Conservation (phyloP, 2,888 invertebrate genomes). For the Cantharis rustica region DNA sequence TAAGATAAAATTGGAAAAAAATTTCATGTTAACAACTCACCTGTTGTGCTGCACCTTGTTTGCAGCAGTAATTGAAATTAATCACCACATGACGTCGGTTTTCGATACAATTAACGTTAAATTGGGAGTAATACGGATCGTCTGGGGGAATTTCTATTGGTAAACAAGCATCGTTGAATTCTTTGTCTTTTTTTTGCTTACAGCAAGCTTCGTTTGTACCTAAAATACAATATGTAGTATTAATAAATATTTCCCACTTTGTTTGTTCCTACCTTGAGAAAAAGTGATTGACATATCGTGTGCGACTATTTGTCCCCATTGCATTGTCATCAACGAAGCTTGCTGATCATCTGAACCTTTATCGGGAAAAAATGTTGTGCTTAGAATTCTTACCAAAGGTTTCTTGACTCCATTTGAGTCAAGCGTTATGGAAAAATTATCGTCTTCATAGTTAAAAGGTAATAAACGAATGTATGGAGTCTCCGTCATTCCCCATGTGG, state of each 20-base stretch:
- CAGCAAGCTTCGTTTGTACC: not conserved
- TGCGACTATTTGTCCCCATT: slow-evolving; percentile 79
- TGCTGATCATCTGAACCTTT: slow-evolving; percentile 65
- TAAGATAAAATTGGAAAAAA: not conserved
- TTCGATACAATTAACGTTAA: slow-evolving; percentile 69
- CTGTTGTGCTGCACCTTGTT: slow-evolving; percentile 72
- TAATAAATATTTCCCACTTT: not conserved
- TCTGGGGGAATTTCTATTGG: slow-evolving; percentile 64
- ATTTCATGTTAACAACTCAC: slow-evolving; percentile 49
- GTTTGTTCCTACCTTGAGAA: slow-evolving; percentile 41
- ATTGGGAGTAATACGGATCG: slow-evolving; percentile 66
- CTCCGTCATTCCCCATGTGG: slow-evolving; percentile 73
- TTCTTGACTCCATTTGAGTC: slow-evolving; percentile 62
- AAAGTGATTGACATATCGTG: slow-evolving; percentile 77
- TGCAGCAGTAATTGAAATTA: slow-evolving; percentile 66
- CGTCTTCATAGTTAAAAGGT: slow-evolving; percentile 70
- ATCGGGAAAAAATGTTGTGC: slow-evolving; percentile 65
- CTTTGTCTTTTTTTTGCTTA: not conserved
- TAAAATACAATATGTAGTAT: not conserved
- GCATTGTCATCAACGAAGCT: slow-evolving; percentile 72
- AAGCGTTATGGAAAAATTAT: slow-evolving; percentile 63
- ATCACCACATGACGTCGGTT: slow-evolving; percentile 66
- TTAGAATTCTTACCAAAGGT: slow-evolving; percentile 70
- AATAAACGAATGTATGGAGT: slow-evolving; percentile 68
- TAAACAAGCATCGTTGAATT: slow-evolving; percentile 61